phyloP scores from a whole-genome alignment of 1,140 invertebrate genomes.

The Plutomurus gul region DNA sequence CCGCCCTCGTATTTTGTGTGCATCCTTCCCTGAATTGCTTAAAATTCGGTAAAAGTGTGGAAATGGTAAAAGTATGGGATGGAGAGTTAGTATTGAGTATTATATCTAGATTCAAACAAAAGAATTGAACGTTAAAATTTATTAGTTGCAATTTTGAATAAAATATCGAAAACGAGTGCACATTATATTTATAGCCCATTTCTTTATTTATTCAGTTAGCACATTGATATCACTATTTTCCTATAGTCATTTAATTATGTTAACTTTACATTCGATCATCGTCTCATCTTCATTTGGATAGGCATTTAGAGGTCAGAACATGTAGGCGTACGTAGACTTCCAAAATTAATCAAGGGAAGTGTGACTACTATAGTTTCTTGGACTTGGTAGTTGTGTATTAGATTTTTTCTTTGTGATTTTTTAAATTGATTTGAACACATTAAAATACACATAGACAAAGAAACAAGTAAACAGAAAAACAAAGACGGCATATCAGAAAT shows the following conservation, averaged over 20 bases:
- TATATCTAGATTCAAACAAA: too few species aligned
- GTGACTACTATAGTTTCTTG: background rate
- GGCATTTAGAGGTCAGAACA: background rate
- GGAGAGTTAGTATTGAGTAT: too few species aligned
- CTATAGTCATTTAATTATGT: conserved; percentile 1
- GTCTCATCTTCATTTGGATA: background rate
- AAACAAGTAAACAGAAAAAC: background rate
- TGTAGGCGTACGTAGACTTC: conserved; percentile 8
- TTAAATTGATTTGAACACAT: conserved; percentile 5
- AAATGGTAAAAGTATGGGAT: too few species aligned
- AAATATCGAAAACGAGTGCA: too few species aligned
- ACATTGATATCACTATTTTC: conserved; percentile 25
- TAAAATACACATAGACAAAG: background rate
- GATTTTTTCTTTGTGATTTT: background rate
- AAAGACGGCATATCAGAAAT: background rate
- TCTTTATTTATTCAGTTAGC: conserved; percentile 25
- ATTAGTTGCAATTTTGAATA: too few species aligned
- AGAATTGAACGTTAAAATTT: too few species aligned
- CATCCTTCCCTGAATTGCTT: too few species aligned
- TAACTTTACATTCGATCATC: conserved; percentile 10
- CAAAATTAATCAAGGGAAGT: background rate
- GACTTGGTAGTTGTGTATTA: background rate
- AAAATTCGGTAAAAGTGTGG: too few species aligned
- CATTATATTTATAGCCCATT: conserved; percentile 4
- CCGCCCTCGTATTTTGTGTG: too few species aligned